A percentile compares a stretch with the other conserved stretches of the same genome.
Evolutionary conservation across 1,140 invertebrate genomes (phyloP).

Genomic region (Prorops nasuta): DNA sequence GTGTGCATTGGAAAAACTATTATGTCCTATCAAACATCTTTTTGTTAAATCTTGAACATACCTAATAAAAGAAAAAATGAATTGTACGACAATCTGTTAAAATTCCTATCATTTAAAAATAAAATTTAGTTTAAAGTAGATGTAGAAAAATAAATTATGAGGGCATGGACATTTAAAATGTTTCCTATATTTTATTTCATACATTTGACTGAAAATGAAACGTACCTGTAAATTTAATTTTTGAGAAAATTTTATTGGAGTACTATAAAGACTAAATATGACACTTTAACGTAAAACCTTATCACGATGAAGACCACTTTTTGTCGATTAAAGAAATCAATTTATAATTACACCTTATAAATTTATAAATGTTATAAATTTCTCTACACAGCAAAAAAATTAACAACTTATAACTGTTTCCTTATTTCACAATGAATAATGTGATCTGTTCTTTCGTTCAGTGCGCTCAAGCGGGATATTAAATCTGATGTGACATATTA

Average conservation of each 20-base stretch:
- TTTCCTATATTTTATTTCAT: no score
- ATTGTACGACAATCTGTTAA: constrained; percentile 34
- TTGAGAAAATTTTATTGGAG: constrained; percentile 45
- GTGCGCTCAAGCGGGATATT: constrained; percentile 18
- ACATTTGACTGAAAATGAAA: no score
- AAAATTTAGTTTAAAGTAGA: no score
- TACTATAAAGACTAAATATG: constrained; percentile 49
- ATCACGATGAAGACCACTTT: constrained; percentile 37
- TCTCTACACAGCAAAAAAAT: constrained; percentile 41
- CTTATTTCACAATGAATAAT: constrained; percentile 36
- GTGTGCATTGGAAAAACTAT: constrained; percentile 35
- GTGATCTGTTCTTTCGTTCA: constrained; percentile 22
- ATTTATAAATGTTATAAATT: constrained; percentile 54
- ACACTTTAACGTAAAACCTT: constrained; percentile 49
- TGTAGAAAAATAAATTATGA: no score
- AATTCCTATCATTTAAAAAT: constrained; percentile 11
- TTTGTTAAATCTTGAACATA: constrained; percentile 49
- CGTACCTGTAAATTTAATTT: constrained; percentile 28
- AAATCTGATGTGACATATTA: constrained; percentile 51
- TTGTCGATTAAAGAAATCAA: constrained; percentile 38
- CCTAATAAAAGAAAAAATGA: constrained; percentile 51
- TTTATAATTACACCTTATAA: constrained; percentile 51
- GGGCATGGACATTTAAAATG: no score
- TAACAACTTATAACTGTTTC: constrained; percentile 43
- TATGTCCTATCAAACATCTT: constrained; percentile 46